Evolutionary conservation across 2,888 invertebrate genomes (phyloP), one percentile per base, ranked within the genome.

Genomic region (Odiellus spinosus): DNA sequence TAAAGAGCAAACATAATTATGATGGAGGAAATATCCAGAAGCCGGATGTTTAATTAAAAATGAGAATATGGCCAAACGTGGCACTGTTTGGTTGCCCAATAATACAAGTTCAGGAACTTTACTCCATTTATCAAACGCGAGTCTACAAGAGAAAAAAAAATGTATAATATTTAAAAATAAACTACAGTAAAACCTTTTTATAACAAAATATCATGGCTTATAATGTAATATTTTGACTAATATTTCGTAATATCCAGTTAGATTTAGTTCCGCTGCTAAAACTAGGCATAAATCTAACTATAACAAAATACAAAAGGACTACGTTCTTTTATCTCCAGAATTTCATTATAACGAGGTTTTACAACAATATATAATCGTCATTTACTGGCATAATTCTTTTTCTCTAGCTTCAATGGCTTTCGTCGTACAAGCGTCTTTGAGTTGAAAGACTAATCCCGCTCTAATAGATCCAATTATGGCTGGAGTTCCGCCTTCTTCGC

Each of bases 1-100:
- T 17, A 90, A 74, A 10, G 84, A 80, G 56, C 81, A 80, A 10
- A 90, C 78, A 72, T 82, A 78, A 67, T 87, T 87, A 65, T 88
- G 84, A 64, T 90, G 90, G 2, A 88, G 74, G 63, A 82, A 87
- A 12, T 80, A 59, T 3, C 84, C 82, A 15, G 61, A 60, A 35
- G 80, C 69, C 0, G 80, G 77, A 64, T 87, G 83, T 55, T 80
- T 76, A 44, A 90, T 78, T 70, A 88, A 75, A 60, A 90, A 78
- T 4, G 87, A 86, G 64, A 88, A 82, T 47, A 87, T 78, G 2
- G 88, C 82, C 20, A 88, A 71, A 2, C 69, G 58, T 40, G 80
- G 70, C 12, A 56, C 57, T 10, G 51, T 48, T 2, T 49, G 45
- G 47, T 58, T 60, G n/a, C 86, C 86, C 4, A 88, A 71, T 10